Evolutionary conservation across 1,140 invertebrate species (phyloP).

Genomic region (Drosophila melanica): DNA sequence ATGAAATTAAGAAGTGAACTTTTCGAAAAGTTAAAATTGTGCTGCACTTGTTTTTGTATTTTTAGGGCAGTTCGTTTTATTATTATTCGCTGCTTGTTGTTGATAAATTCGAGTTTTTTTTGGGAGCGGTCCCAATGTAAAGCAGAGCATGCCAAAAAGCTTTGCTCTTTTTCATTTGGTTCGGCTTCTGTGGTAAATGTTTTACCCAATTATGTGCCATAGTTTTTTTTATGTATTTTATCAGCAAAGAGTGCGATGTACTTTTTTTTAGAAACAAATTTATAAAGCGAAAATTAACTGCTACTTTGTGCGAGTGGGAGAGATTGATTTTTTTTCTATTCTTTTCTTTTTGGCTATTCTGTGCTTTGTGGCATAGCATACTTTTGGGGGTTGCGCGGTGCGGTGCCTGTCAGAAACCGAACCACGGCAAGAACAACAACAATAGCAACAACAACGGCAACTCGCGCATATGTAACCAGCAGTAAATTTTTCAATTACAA

Average conservation of each 20-base stretch:
- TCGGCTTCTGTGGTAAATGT: conserved; percentile 28
- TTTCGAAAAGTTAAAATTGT: too few relatives aligned
- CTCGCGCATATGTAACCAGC: conserved; percentile 63
- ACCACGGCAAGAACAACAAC: conserved; percentile 31
- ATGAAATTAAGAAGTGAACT: too few relatives aligned
- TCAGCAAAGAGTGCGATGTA: neutral
- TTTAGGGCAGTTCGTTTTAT: conserved; percentile 5
- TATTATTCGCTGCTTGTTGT: conserved; percentile 18
- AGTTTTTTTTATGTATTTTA: conserved; percentile 1
- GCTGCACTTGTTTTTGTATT: neutral
- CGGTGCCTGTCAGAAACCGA: conserved; percentile 33
- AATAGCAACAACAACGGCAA: conserved; percentile 32
- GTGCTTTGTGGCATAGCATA: conserved; percentile 44
- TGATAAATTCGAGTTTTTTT: conserved; percentile 25
- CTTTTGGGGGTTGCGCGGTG: conserved; percentile 49
- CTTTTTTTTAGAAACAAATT: conserved; percentile 18
- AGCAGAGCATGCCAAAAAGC: conserved; percentile 21
- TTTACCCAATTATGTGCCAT: conserved; percentile 27
- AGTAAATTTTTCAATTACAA: conserved; percentile 65
- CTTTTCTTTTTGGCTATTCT: conserved; percentile 34
- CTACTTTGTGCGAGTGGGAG: conserved; percentile 31
- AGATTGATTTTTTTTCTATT: conserved; percentile 65
- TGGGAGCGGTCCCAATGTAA: conserved; percentile 36
- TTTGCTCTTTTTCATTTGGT: conserved; percentile 27
- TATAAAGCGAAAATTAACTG: conserved; percentile 36